These are phyloP conservation scores for Porites evermanni DNA, from an alignment of 92 coral and sea anemone species.

Conservation along the genomic window DNA sequence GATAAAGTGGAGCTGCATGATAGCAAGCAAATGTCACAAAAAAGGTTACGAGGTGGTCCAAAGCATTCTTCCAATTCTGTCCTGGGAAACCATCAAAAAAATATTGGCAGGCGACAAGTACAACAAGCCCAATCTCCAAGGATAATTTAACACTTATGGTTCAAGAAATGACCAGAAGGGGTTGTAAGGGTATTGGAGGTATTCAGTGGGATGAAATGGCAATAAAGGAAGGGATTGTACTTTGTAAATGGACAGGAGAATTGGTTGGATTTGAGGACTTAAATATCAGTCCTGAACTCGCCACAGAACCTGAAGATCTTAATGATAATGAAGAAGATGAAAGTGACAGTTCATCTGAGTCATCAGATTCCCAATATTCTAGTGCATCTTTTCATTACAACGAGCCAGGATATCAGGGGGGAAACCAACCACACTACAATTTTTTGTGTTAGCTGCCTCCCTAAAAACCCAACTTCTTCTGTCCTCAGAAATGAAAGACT, in stretches of 20 bases:
- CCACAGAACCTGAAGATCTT: neutral
- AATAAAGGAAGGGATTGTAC: constrained; percentile 59
- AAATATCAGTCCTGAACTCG: neutral
- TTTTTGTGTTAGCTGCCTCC: constrained; percentile 24
- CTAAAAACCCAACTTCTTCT: constrained; percentile 22
- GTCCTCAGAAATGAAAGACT: constrained; percentile 49
- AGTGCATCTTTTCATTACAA: constrained; percentile 29
- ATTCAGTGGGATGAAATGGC: constrained; percentile 70
- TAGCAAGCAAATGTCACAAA: constrained; percentile 54
- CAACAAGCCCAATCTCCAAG: constrained; percentile 52
- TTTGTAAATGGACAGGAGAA: constrained; percentile 58
- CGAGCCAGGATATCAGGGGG: constrained; percentile 50
- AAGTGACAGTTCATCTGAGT: constrained; percentile 5
- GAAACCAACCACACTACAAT: neutral
- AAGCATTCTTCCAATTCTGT: constrained; percentile 58
- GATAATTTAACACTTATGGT: constrained; percentile 44
- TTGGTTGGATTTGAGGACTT: constrained; percentile 68
- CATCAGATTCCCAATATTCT: constrained; percentile 11
- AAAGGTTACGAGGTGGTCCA: constrained; percentile 58
- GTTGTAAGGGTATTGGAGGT: constrained; percentile 67
- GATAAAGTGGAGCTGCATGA: constrained; percentile 48
- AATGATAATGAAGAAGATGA: neutral
- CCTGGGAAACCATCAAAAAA: constrained; percentile 56
- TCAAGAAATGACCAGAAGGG: constrained; percentile 61
- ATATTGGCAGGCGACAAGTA: constrained; percentile 43